Evolutionary conservation across 2,113 vertebrate species (phyloP).

Genomic region (Gavialis gangeticus): DNA sequence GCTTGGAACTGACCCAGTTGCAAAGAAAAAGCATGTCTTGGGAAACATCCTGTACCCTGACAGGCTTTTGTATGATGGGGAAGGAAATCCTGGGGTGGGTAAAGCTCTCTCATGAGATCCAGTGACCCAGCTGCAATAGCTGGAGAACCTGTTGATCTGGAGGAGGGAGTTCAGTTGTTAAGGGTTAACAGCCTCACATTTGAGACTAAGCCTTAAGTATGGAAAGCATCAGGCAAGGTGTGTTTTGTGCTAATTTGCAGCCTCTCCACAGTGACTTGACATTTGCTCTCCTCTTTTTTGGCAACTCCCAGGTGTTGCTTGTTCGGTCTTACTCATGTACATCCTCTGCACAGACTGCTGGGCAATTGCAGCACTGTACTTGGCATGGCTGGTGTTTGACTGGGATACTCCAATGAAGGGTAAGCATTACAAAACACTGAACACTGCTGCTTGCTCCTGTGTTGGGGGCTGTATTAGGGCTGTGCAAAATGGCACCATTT

Average conservation of each 20-base stretch:
- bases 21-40: not conserved
- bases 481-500: too few species aligned
- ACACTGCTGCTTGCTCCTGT: not conserved
- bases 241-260: not conserved
- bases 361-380: constrained; percentile 90
- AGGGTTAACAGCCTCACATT: not conserved
- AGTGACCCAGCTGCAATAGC: not conserved
- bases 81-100: not conserved
- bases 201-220: not conserved
- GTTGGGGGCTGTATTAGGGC: not conserved
- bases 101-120: not conserved
- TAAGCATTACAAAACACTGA: constrained; percentile 1
- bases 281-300: constrained; percentile 8
- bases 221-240: constrained; percentile 9
- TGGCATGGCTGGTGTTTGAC: constrained; percentile 94
- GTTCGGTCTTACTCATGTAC: constrained; percentile 89
- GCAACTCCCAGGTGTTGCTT: constrained; percentile 80
- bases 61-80: not conserved
- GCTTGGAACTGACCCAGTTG: too few species aligned
- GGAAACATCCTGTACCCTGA: not conserved
- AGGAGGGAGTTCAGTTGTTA: not conserved
- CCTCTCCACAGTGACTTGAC: not conserved
- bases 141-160: not conserved
- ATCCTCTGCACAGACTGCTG: constrained; percentile 96
- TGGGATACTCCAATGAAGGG: constrained; percentile 98